Conservation (phyloP, 2,113 vertebrate species). For the Lycocorax pyrrhopterus region DNA sequence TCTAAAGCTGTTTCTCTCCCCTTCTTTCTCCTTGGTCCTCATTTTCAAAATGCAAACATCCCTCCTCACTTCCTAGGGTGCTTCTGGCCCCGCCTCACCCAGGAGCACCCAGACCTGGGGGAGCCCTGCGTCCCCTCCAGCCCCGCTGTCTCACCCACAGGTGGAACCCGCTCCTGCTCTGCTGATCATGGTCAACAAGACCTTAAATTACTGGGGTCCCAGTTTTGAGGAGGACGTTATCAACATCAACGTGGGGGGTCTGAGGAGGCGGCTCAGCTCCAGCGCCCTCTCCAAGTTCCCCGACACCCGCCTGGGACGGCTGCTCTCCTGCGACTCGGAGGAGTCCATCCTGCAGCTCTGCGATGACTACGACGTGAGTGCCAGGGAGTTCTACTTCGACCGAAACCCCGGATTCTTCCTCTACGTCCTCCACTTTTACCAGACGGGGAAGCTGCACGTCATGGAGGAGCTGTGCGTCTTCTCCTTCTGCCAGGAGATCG, state of each 20-base stretch:
- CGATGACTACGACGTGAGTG: constrained; percentile 92
- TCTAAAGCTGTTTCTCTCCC: not conserved
- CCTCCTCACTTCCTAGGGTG: not conserved
- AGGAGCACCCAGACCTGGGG: rapidly evolving
- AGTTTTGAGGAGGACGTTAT: constrained; percentile 80
- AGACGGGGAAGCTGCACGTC: constrained; percentile 93
- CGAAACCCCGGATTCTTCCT: constrained; percentile 91
- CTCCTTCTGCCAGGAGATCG: constrained; percentile 97
- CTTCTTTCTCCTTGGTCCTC: not conserved
- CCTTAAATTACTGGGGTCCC: constrained; percentile 73
- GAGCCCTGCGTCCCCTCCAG: not conserved
- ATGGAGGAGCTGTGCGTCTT: constrained; percentile 97
- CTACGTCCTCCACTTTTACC: constrained; percentile 93
- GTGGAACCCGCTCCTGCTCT: constrained; percentile 22
- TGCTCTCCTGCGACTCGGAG: constrained; percentile 87
- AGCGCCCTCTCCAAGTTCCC: constrained; percentile 89
- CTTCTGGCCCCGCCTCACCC: not conserved
- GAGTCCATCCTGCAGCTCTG: constrained; percentile 94
- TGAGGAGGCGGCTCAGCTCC: constrained; percentile 85
- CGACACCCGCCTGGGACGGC: constrained; percentile 89
- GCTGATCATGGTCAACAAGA: constrained; percentile 84
- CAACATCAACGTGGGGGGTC: constrained; percentile 91
- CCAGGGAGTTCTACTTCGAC: constrained; percentile 95
- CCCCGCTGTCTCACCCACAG: not conserved
- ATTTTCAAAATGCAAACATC: not conserved